Percentiles rank a stretch among this genome's conserved stretches.
phyloP scores from a whole-genome alignment of 2,113 vertebrate species.

The Anhinga anhinga region DNA sequence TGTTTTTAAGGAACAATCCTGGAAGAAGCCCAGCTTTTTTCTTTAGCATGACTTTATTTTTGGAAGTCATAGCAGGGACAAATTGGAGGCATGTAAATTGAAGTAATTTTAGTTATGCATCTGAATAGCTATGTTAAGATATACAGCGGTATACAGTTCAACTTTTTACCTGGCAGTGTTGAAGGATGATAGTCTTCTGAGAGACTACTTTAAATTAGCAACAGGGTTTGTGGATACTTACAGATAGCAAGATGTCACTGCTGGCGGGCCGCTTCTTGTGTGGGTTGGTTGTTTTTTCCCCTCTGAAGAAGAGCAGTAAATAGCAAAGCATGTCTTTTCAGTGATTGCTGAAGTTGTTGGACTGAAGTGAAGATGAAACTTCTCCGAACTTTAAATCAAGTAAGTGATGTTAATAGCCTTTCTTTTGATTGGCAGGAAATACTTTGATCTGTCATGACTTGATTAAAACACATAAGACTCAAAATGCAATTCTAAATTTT shows the following conservation, averaged over 20 bases:
- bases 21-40: neutral
- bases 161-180: neutral
- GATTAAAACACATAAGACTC: neutral
- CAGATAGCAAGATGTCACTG: neutral
- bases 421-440: conserved; percentile 20
- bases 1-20: neutral
- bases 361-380: neutral
- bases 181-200: neutral
- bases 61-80: neutral
- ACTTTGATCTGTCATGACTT: neutral
- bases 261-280: neutral
- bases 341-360: neutral
- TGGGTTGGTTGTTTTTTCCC: no score
- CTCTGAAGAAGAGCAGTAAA: neutral
- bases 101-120: neutral
- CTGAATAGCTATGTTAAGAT: neutral
- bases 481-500: neutral
- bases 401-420: neutral
- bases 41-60: neutral
- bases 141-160: neutral
- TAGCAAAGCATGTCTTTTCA: neutral
- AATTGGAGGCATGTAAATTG: neutral
- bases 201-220: neutral
- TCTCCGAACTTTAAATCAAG: neutral
- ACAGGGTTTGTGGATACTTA: neutral